phyloP scores from a whole-genome alignment of 2,888 invertebrate species.

The Matsumyia berberina region DNA sequence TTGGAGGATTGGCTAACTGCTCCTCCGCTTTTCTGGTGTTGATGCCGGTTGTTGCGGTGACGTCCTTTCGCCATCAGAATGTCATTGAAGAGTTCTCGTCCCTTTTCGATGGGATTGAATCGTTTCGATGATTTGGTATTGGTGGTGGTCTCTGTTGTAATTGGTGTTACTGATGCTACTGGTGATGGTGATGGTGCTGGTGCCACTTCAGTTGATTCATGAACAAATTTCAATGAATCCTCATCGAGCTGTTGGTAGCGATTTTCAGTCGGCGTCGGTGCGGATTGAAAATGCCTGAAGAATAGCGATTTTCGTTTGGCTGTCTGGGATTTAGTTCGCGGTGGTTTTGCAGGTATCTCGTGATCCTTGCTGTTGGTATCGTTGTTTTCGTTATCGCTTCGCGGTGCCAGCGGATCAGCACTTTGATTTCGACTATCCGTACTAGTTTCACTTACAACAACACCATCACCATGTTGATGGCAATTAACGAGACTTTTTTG shows the following conservation, averaged over 20 bases:
- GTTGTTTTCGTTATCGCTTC: slow-evolving; percentile 71
- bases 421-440: slow-evolving; percentile 78
- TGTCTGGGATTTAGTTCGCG: slow-evolving; percentile 43
- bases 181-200: not conserved
- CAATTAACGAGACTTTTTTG: slow-evolving; percentile 58
- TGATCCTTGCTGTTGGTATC: slow-evolving; percentile 70
- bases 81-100: slow-evolving; percentile 82
- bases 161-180: slow-evolving; percentile 9
- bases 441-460: slow-evolving; percentile 71
- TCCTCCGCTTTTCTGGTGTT: slow-evolving; percentile 71
- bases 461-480: slow-evolving; percentile 57
- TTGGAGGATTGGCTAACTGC: too few species aligned
- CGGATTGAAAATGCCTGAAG: slow-evolving; percentile 56
- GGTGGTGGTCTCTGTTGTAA: not conserved
- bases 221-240: slow-evolving; percentile 19
- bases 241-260: slow-evolving; percentile 50
- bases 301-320: slow-evolving; percentile 58
- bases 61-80: slow-evolving; percentile 84
- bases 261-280: slow-evolving; percentile 31
- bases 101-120: slow-evolving; percentile 80
- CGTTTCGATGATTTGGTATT: slow-evolving; percentile 67
- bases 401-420: slow-evolving; percentile 76
- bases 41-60: slow-evolving; percentile 82
- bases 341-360: slow-evolving; percentile 51
- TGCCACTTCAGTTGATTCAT: slow-evolving; percentile 12